These are phyloP conservation scores for Schizaphis graminum DNA, from an alignment of 2,888 invertebrate species.

Conservation along the genomic window DNA sequence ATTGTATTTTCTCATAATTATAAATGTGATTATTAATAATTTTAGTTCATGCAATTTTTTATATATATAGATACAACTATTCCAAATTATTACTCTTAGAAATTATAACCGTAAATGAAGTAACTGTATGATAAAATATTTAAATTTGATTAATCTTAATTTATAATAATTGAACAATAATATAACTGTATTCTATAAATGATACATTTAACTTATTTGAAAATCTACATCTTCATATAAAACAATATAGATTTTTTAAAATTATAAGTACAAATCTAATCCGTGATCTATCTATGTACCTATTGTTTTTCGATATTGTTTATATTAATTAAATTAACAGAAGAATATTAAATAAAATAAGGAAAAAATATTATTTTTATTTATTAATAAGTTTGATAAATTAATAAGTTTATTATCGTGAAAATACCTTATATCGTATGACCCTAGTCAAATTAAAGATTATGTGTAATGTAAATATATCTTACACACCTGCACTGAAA, in stretches of 20 bases:
- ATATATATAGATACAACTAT: neutral
- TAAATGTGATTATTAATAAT: neutral
- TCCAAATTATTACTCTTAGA: neutral
- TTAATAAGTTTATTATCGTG: neutral
- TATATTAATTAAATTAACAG: slow-evolving; percentile 4
- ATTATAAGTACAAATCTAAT: neutral
- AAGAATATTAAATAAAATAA: neutral
- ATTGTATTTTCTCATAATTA: neutral
- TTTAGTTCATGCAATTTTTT: neutral
- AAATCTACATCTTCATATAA: slow-evolving; percentile 3
- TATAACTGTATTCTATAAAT: slow-evolving; percentile 30
- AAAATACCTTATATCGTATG: too few species aligned
- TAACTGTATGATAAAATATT: slow-evolving; percentile 38
- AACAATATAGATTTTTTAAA: slow-evolving; percentile 11
- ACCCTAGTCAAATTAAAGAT: too few species aligned
- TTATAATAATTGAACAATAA: neutral
- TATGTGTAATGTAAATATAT: slow-evolving; percentile 17
- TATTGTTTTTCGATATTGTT: neutral
- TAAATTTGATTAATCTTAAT: slow-evolving; percentile 14
- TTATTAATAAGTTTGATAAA: neutral
- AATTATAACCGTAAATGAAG: slow-evolving; percentile 23
- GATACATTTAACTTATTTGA: neutral
- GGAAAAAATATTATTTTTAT: neutral
- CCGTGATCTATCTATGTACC: neutral
- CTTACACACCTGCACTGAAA: neutral